Conservation (phyloP, 2,797 vertebrate genomes). For the Rhynchonycteris naso region DNA sequence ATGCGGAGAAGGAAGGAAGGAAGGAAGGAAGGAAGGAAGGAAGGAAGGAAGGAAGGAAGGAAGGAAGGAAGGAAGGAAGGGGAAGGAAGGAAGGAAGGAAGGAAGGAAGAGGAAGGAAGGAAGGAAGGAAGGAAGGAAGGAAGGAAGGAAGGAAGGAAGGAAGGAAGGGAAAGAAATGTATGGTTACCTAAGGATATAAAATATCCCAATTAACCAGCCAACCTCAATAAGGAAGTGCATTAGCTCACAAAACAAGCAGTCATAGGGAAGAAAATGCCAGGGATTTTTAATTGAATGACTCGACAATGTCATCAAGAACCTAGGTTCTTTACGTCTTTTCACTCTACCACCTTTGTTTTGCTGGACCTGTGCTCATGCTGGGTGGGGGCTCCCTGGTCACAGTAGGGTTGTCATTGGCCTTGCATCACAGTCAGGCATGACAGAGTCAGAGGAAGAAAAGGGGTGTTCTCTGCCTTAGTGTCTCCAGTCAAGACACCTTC, state of each 20-base stretch:
- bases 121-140: too few species aligned
- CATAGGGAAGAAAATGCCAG: neutral
- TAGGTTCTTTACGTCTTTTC: neutral
- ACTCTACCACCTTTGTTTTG: neutral
- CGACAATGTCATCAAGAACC: neutral
- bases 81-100: neutral
- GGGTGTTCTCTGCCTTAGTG: neutral
- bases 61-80: too few species aligned
- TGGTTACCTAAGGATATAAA: neutral
- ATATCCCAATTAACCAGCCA: neutral
- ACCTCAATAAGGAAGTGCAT: neutral
- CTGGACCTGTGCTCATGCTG: neutral
- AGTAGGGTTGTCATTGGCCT: neutral
- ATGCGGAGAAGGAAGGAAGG: too few species aligned
- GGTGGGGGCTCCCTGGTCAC: accelerated
- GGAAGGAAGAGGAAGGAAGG: too few species aligned
- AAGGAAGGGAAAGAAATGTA: neutral
- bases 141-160: too few species aligned
- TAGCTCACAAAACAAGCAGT: neutral
- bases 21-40: too few species aligned
- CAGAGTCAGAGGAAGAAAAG: neutral
- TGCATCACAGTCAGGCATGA: neutral
- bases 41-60: too few species aligned
- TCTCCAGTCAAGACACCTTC: neutral
- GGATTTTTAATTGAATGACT: neutral